A percentile compares a stretch with the other conserved stretches of the same genome.
Evolutionary conservation across 2,888 invertebrate species (phyloP).

Genomic region (Amitus sp.): DNA sequence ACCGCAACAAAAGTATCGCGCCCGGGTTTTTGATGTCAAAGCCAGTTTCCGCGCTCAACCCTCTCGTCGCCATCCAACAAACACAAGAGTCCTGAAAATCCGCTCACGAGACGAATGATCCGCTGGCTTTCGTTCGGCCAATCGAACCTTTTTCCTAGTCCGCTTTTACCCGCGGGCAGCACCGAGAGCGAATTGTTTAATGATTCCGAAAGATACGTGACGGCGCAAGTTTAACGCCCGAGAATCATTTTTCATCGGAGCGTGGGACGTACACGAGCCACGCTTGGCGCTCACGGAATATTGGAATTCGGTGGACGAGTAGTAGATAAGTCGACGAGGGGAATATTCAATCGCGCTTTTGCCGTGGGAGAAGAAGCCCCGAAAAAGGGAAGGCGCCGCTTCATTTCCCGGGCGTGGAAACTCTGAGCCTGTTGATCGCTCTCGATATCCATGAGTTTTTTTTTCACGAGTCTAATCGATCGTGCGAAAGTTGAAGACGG

Average conservation of each 20-base stretch:
- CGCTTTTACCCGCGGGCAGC: background rate
- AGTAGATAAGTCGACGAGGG: conserved; percentile 58
- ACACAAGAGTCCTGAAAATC: conserved; percentile 33
- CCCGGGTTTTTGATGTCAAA: conserved; percentile 37
- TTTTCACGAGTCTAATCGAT: too few relatives aligned
- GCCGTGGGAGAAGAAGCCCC: conserved; percentile 24
- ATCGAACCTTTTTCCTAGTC: background rate
- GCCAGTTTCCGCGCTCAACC: conserved; percentile 37
- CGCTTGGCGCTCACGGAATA: conserved; percentile 42
- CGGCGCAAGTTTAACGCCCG: background rate
- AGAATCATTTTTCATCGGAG: conserved; percentile 9
- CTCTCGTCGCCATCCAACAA: conserved; percentile 29
- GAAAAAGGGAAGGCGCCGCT: conserved; percentile 25
- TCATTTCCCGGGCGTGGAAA: conserved; percentile 19
- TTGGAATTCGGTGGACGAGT: conserved; percentile 58
- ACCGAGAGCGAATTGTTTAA: background rate
- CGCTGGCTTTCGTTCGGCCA: background rate
- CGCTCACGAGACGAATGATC: background rate
- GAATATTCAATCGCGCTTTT: conserved; percentile 60
- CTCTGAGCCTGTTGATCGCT: conserved; percentile 56
- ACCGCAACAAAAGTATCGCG: conserved; percentile 29
- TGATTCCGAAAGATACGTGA: background rate
- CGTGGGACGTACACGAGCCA: conserved; percentile 11
- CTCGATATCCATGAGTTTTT: conserved; percentile 5
- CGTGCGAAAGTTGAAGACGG: too few relatives aligned